Percentiles rank a stretch among this genome's conserved stretches.
Conservation (phyloP, 2,888 invertebrate species). For the Drosophila kanekoi region DNA sequence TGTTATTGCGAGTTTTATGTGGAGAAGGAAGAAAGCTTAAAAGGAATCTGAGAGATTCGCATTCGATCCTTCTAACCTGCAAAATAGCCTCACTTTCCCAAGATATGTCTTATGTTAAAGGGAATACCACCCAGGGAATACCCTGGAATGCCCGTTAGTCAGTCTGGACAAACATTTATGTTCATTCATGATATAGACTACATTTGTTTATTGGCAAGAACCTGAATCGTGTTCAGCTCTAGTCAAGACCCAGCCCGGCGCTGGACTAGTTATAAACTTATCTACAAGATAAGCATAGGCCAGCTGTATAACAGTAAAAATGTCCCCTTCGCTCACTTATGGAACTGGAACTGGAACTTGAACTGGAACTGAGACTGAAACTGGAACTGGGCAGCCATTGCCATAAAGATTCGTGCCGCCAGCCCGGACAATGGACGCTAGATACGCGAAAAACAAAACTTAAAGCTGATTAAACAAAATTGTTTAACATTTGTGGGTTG, state of each 20-base stretch:
- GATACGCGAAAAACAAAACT: slow-evolving; percentile 20
- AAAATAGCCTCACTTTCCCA: too few relatives aligned
- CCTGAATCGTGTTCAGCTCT: background rate
- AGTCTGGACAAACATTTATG: too few relatives aligned
- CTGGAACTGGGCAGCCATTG: slow-evolving; percentile 12
- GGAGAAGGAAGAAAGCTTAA: too few relatives aligned
- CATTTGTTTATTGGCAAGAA: background rate
- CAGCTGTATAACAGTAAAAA: background rate
- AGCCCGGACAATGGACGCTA: slow-evolving; percentile 33
- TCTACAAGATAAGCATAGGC: background rate
- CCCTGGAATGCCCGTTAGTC: too few relatives aligned
- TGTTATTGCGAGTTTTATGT: too few relatives aligned
- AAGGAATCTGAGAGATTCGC: too few relatives aligned
- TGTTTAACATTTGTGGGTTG: slow-evolving; percentile 65
- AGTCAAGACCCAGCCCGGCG: background rate
- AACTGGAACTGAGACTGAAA: slow-evolving; percentile 7
- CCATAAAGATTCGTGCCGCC: slow-evolving; percentile 47
- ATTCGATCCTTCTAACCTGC: too few relatives aligned
- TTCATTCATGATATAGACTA: too few relatives aligned
- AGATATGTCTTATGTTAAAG: too few relatives aligned
- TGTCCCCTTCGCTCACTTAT: slow-evolving; percentile 51
- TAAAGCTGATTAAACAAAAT: slow-evolving; percentile 76
- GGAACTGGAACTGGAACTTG: slow-evolving; percentile 29
- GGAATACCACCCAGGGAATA: too few relatives aligned
- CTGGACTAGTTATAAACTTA: slow-evolving; percentile 1